Evolutionary conservation across 2,888 invertebrate genomes (phyloP), one percentile per base, ranked within the genome.

Genomic region (Acanthoscelides obtectus): DNA sequence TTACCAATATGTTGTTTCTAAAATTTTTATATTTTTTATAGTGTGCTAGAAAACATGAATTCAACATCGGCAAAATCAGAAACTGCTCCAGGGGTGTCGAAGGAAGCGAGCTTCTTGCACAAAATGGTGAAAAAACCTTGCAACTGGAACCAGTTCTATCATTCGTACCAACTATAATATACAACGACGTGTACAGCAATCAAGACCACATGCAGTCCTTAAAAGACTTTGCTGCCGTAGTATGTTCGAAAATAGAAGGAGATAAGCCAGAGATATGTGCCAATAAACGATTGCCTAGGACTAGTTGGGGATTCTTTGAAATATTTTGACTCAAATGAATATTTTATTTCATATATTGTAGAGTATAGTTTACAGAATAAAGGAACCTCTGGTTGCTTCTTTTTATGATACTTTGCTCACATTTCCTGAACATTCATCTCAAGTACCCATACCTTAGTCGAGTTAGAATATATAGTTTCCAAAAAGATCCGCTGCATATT

Each of bases 141-240:
- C 25, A 77, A 0, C 81, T 84, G 1, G 72, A 73, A 0, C 77
- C 87, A 12, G 67, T 22, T 20, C 68, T 87, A 20, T 70, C 77
- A 19, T 86, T 84, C 73, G 85, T 87, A 0, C 88, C 88, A 4
- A 84, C 86, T 0, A 81, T 87, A 63, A 77, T 83, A 0, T 82
- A 86, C 72, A 84, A 87, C 70, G 85, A 82, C 67, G 83, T 70
- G 27, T 82, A 76, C 45, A 71, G 79, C 27, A 45, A 72, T 27
- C 64, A 64, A 2, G 64, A 69, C 6, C 77, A 79, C 65, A 67
- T 73, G 65, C 72, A 76, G 19, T 75, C 80, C 3, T 25, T 78
- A 67, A 68, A 64, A 5, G 75, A 81, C 75, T 80, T 81, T 21
- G 72, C 77, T 2, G 73, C 73, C 66, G 75, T 77, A 0, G 77